These are phyloP conservation scores for Diploscapter pachys DNA, from an alignment of 1,140 invertebrate genomes.

Conservation along the genomic window DNA sequence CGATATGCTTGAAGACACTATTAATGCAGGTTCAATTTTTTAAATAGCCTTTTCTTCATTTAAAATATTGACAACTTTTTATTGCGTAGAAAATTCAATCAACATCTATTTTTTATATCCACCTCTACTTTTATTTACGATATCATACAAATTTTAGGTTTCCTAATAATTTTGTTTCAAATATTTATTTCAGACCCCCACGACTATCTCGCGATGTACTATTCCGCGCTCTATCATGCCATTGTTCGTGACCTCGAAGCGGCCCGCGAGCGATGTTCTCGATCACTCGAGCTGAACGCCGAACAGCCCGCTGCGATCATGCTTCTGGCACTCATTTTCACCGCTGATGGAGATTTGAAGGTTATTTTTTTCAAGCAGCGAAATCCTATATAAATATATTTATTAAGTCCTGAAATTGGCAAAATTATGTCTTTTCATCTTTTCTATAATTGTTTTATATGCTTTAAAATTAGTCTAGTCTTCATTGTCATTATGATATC, in stretches of 20 bases:
- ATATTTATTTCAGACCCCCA: conserved; percentile 39
- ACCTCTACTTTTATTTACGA: too few species aligned
- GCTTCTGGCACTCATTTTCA: conserved; percentile 55
- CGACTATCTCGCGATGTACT: conserved; percentile 55
- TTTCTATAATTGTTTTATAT: background rate
- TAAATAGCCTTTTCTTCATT: background rate
- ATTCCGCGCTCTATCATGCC: conserved; percentile 55
- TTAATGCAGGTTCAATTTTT: conserved; percentile 25
- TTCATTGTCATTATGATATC: background rate
- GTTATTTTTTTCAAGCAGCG: background rate
- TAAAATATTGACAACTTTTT: too few species aligned
- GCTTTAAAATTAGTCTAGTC: background rate
- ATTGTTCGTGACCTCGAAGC: conserved; percentile 45
- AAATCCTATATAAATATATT: background rate
- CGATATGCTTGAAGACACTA: conserved; percentile 27
- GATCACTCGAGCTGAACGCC: conserved; percentile 46
- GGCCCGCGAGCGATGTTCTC: conserved; percentile 46
- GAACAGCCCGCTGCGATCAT: conserved; percentile 54
- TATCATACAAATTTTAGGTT: conserved; percentile 45
- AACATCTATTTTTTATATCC: too few species aligned
- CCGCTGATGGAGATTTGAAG: conserved; percentile 53
- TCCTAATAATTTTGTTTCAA: too few species aligned
- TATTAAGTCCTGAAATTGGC: background rate
- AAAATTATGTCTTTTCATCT: background rate
- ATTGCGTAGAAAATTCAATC: too few species aligned